Base-by-base conservation (phyloP, 2,888 invertebrate species). In the Nemoura dubitans region DNA sequence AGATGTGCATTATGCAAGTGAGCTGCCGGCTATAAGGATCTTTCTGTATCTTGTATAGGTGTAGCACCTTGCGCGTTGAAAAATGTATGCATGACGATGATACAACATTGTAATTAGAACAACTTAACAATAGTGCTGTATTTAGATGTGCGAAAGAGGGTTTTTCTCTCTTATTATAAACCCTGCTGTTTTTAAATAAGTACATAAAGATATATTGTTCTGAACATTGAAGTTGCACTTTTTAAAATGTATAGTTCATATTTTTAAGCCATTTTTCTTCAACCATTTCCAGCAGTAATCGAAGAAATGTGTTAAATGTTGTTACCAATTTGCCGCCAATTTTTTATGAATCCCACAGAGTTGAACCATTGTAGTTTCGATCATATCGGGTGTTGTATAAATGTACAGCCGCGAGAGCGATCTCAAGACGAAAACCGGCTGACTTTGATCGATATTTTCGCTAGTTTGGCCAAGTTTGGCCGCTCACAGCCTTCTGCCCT, bases 101-200 rank as follows among this genome's bases (percentile, higher is more conserved):
- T 59, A 14, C 3, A 59, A 59, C 59, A 59, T 7, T 27, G 78
- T 78, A 78, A 78, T 28, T 78, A 78, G 78, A 78, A 78, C n/a
- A 78, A 78, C 16, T 78, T 78, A 28, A 28, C 5, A 78, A 78
- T 78, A 78, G 78, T 27, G 10, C 59, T 21, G 21, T 14, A 10
- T 21, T 14, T n/a, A n/a, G n/a, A n/a, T 21, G 59, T 16, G 14
- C 59, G 59, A 3, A 21, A 36, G 3, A 14, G 21, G 21, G 59
- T 7, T 7, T 21, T 7, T 16, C 16, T 59, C 59, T 59, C 16
- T 21, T 14, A 21, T 2, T 21, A 21, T 59, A 59, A 59, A 59
- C 14, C 59, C 14, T 21, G 21, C 6, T 59, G 59, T 14, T 1
- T 36, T 36, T 10, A 6, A 10, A 6, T 3, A 10, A 6, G 36